Percentiles rank a stretch among this genome's conserved stretches.
Evolutionary conservation across 2,888 invertebrate species (phyloP).

Genomic region (Ametastegia equiseti): DNA sequence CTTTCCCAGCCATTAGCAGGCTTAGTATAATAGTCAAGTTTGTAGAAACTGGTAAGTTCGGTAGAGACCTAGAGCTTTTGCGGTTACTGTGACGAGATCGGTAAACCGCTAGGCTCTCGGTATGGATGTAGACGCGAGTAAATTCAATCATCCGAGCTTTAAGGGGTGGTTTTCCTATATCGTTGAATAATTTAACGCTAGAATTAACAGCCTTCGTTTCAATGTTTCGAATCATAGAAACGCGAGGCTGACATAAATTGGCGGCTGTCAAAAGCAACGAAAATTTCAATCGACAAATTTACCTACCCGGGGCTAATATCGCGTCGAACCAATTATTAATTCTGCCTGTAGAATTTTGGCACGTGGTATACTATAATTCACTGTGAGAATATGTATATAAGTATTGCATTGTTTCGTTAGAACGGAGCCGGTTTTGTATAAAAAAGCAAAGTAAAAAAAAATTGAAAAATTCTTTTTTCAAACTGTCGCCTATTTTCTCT

Average conservation of each 20-base stretch:
- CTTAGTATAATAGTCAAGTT: conserved; percentile 40
- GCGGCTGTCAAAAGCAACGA: not conserved
- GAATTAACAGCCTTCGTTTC: not conserved
- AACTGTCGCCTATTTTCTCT: no score
- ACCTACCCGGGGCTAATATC: not conserved
- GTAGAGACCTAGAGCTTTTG: not conserved
- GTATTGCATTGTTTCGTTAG: no score
- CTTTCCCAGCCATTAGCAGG: not conserved
- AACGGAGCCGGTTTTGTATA: no score
- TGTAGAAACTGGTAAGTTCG: conserved; percentile 10
- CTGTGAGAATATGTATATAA: no score
- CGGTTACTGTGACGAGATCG: conserved; percentile 31
- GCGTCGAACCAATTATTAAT: not conserved
- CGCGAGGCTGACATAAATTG: not conserved
- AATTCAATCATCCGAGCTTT: conserved; percentile 11
- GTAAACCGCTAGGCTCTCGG: not conserved
- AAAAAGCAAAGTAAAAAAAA: no score
- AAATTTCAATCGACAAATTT: conserved; percentile 10
- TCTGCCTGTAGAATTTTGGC: not conserved
- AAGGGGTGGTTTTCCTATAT: not conserved
- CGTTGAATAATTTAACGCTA: not conserved
- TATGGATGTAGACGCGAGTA: not conserved
- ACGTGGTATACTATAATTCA: no score
- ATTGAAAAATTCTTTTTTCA: no score
- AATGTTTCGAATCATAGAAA: not conserved